Evolutionary conservation across 2,888 invertebrate genomes (phyloP).

Genomic region (Tetragonisca angustula): DNA sequence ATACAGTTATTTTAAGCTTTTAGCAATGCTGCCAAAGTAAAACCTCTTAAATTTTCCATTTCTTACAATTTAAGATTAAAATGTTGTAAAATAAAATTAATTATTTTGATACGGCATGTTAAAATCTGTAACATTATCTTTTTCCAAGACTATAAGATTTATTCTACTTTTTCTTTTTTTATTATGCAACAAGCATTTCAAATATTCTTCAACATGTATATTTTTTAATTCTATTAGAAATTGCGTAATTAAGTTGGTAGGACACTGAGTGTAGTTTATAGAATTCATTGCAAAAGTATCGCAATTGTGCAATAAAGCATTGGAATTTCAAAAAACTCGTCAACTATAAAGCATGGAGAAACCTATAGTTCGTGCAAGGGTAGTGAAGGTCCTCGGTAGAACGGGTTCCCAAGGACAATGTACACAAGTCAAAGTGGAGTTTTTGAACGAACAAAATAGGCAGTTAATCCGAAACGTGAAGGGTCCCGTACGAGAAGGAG

Average conservation of each 20-base stretch:
- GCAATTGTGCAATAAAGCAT: constrained; percentile 23
- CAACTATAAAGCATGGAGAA: constrained; percentile 88
- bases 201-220: not conserved
- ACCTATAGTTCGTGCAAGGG: constrained; percentile 94
- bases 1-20: constrained; percentile 53
- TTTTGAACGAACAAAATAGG: constrained; percentile 97
- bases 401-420: constrained; percentile 99
- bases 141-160: not conserved
- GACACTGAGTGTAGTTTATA: not conserved
- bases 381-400: constrained; percentile 98
- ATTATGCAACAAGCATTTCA: not conserved
- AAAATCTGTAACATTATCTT: not conserved
- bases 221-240: constrained; percentile 10
- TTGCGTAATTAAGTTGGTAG: constrained; percentile 42
- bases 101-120: not conserved
- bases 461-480: constrained; percentile 99
- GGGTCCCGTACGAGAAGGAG: constrained; percentile 99
- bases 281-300: not conserved
- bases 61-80: not conserved
- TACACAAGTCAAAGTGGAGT: constrained; percentile 99
- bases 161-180: not conserved
- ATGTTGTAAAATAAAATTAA: constrained; percentile 5
- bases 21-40: constrained; percentile 57
- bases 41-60: constrained; percentile 1
- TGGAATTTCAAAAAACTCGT: not conserved